Evolutionary conservation across 2,113 vertebrate genomes (phyloP), one percentile per base, ranked within the genome.

Genomic region (Elaphurus davidianus): DNA sequence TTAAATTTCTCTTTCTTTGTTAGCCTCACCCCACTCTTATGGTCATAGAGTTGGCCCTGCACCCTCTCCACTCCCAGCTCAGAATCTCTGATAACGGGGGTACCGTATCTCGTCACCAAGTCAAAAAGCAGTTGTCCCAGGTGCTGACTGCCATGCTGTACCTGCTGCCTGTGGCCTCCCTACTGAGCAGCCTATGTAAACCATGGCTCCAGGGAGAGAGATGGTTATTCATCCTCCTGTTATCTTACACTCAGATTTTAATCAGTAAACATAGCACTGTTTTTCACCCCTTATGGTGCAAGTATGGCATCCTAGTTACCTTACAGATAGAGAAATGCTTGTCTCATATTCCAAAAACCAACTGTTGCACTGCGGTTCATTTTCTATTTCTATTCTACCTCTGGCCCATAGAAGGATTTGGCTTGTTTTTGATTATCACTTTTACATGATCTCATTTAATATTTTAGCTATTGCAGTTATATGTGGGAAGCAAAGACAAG

Each of bases 51-150:
- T 4, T 78, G 36, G 33, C 23, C 6, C 43, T 84, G 7, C 5
- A 40, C 0, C 2, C 6, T 88, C 7, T 59, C 27, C 1, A 0
- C 30, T 1, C 23, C 15, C 8, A 62, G 9, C 6, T 52, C 43
- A 71, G 21, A 50, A 36, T 25, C 33, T 64, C 16, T 86, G 87
- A 36, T 54, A 54, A 62, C 19, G 5, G 62, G 16, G 2, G 30
- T 55, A 8, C 28, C 8, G 33, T 8, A 36, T 57, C 11, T 74
- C 64, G 85, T n/a, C 25, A 27, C 9, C 25, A 36, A 11, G 15
- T 85, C 60, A 85, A 64, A 87, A 6, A 45, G 9, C 16, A 33
- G 6, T 87, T 87, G 71, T 33, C 7, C 36, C 43, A 74, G 13
- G 8, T 87, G 78, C 57, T 90, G 60, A 40, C 14, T 81, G 36